Conservation (phyloP, 1,140 invertebrate species). For the Penaeus japonicus region DNA sequence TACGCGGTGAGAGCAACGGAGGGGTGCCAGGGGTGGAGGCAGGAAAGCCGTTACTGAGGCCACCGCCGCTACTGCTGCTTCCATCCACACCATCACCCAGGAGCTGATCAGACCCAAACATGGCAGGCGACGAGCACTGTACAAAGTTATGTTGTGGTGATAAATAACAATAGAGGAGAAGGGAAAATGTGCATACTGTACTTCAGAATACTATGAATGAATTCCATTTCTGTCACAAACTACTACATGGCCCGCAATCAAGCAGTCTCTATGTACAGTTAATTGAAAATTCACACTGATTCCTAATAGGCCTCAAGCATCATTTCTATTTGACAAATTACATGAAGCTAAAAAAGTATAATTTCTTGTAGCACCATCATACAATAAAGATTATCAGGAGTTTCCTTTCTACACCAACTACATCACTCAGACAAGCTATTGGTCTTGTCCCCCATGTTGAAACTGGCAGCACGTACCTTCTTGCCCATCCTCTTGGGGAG, state of each 20-base stretch:
- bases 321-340: too few species aligned
- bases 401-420: background rate
- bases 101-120: conserved; percentile 58
- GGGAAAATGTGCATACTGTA: background rate
- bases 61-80: conserved; percentile 61
- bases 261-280: too few species aligned
- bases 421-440: conserved; percentile 24
- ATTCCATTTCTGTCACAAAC: too few species aligned
- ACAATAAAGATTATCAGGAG: background rate
- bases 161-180: conserved; percentile 27
- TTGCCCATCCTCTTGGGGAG: conserved; percentile 70
- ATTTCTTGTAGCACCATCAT: background rate
- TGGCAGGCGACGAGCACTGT: conserved; percentile 63
- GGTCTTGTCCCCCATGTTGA: conserved; percentile 41
- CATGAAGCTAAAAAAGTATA: too few species aligned
- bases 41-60: conserved; percentile 67
- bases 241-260: too few species aligned
- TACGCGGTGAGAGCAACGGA: conserved; percentile 62
- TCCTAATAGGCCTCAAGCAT: too few species aligned
- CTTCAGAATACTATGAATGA: background rate
- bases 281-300: too few species aligned
- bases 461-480: conserved; percentile 62
- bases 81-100: conserved; percentile 56
- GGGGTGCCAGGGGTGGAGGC: conserved; percentile 68
- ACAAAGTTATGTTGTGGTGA: conserved; percentile 64